Evolutionary conservation across 2,888 invertebrate genomes (phyloP).

Genomic region (Pseudoips prasinana): DNA sequence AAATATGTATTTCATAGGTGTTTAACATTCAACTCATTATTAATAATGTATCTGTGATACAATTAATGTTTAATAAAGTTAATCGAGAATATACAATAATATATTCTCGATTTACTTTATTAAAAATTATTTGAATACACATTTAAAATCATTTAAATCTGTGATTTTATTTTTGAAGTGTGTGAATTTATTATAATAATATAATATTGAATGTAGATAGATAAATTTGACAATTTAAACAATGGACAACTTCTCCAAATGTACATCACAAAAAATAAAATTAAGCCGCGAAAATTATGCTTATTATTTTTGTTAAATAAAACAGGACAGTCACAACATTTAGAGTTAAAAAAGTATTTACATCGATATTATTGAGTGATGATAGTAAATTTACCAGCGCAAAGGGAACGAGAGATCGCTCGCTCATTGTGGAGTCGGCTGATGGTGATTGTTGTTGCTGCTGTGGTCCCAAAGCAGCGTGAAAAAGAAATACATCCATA

Average conservation of each 20-base stretch:
- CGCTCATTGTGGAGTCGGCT: conserved; percentile 80
- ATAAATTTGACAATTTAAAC: no score
- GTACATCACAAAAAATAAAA: conserved; percentile 24
- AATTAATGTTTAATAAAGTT: no score
- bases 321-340: conserved; percentile 26
- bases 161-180: no score
- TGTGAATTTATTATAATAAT: no score
- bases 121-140: no score
- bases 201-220: no score
- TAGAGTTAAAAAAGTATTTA: conserved; percentile 60
- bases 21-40: no score
- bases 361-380: conserved; percentile 69
- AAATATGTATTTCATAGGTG: no score
- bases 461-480: conserved; percentile 51
- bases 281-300: conserved; percentile 11
- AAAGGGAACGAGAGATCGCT: conserved; percentile 75
- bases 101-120: no score
- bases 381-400: conserved; percentile 79
- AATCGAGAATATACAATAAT: no score
- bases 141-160: no score
- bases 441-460: conserved; percentile 78
- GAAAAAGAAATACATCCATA: conserved; percentile 56
- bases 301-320: conserved; percentile 11
- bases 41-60: no score
- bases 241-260: conserved; percentile 29